These are phyloP conservation scores for Pheosia tremula DNA, from an alignment of 2,888 invertebrate genomes.

Conservation along the genomic window DNA sequence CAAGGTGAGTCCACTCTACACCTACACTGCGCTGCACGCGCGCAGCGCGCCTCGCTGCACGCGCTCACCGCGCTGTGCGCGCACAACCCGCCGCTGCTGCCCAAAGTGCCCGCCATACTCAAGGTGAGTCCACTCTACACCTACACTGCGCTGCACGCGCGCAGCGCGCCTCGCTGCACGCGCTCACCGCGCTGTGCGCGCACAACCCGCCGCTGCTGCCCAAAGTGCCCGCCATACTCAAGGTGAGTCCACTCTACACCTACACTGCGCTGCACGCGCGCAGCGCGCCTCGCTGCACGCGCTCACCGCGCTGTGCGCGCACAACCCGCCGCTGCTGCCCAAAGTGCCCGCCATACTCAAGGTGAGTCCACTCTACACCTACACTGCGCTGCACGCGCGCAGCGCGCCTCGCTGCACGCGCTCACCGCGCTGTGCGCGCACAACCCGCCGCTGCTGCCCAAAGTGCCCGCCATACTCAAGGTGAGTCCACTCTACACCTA, in stretches of 20 bases:
- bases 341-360: slow-evolving; percentile 96
- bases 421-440: slow-evolving; percentile 96
- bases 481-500: slow-evolving; percentile 11
- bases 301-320: slow-evolving; percentile 95
- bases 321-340: slow-evolving; percentile 91
- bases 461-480: slow-evolving; percentile 95
- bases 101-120: slow-evolving; percentile 94
- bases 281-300: slow-evolving; percentile 96
- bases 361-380: slow-evolving; percentile 34
- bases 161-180: slow-evolving; percentile 96
- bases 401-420: slow-evolving; percentile 96
- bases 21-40: slow-evolving; percentile 88
- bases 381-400: slow-evolving; percentile 89
- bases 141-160: slow-evolving; percentile 88
- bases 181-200: slow-evolving; percentile 96
- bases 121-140: slow-evolving; percentile 72
- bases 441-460: slow-evolving; percentile 92
- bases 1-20: slow-evolving; percentile 73
- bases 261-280: slow-evolving; percentile 89
- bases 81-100: slow-evolving; percentile 91
- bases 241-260: slow-evolving; percentile 58
- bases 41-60: slow-evolving; percentile 95
- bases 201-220: slow-evolving; percentile 92
- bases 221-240: slow-evolving; percentile 95
- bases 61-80: slow-evolving; percentile 97